phyloP scores from a whole-genome alignment of 2,888 invertebrate species.

The Nemurella pictetii region DNA sequence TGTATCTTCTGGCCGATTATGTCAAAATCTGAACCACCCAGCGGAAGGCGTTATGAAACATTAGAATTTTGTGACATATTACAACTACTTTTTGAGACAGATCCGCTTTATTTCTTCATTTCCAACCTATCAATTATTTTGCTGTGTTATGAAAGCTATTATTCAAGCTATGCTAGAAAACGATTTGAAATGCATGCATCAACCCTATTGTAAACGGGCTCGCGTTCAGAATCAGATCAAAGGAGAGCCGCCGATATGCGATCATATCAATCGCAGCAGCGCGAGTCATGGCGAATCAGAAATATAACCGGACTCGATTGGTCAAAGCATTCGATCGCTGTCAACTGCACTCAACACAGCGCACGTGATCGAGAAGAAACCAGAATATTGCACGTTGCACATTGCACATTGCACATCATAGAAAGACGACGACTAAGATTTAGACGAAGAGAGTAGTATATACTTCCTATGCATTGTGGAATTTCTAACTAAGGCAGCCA shows the following conservation, averaged over 20 bases:
- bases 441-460: neutral
- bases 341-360: neutral
- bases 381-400: neutral
- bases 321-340: neutral
- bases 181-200: no score
- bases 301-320: neutral
- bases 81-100: no score
- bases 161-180: no score
- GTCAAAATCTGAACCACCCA: no score
- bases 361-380: neutral
- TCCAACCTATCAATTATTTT: no score
- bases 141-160: no score
- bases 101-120: no score
- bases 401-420: neutral
- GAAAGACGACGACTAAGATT: neutral
- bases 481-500: no score
- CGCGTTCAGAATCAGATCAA: neutral
- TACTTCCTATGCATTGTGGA: no score
- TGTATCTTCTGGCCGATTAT: no score
- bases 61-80: no score
- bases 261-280: neutral
- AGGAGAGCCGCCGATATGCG: neutral
- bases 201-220: neutral
- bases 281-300: neutral
- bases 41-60: no score